These are phyloP conservation scores for Ophion obscuratus DNA, from an alignment of 2,888 invertebrate species.

Conservation along the genomic window DNA sequence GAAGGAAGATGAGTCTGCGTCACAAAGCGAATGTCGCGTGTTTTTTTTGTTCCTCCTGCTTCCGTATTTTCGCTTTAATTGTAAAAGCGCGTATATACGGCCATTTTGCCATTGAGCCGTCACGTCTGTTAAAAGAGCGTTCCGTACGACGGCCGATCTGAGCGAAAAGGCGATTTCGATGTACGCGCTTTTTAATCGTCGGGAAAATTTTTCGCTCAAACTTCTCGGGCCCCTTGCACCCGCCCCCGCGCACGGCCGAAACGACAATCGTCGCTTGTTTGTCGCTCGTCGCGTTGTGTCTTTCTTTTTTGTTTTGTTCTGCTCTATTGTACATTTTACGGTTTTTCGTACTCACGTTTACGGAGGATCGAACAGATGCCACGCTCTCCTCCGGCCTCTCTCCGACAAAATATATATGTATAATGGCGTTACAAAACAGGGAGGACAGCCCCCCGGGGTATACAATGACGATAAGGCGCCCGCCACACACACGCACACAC, in stretches of 20 bases:
- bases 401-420: constrained; percentile 45
- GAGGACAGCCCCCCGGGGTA: constrained; percentile 63
- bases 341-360: constrained; percentile 59
- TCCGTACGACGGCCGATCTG: constrained; percentile 12
- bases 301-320: constrained; percentile 18
- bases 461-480: constrained; percentile 53
- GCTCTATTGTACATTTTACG: not conserved
- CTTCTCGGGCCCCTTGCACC: not conserved
- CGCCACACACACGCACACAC: constrained; percentile 16
- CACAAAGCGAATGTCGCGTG: constrained; percentile 22
- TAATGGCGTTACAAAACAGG: constrained; percentile 55
- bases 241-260: not conserved
- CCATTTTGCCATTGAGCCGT: constrained; percentile 81
- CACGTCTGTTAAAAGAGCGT: constrained; percentile 72
- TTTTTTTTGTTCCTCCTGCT: not conserved
- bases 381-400: constrained; percentile 37
- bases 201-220: not conserved
- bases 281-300: constrained; percentile 18
- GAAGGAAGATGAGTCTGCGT: not conserved
- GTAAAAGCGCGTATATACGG: constrained; percentile 78
- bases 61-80: constrained; percentile 72
- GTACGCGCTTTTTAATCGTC: constrained; percentile 30
- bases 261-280: constrained; percentile 47
- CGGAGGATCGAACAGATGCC: constrained; percentile 52
- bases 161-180: constrained; percentile 23